Evolutionary conservation across 53 echinoderm and acorn worm genomes (phyloP).

Genomic region (Zoroaster sp.): DNA sequence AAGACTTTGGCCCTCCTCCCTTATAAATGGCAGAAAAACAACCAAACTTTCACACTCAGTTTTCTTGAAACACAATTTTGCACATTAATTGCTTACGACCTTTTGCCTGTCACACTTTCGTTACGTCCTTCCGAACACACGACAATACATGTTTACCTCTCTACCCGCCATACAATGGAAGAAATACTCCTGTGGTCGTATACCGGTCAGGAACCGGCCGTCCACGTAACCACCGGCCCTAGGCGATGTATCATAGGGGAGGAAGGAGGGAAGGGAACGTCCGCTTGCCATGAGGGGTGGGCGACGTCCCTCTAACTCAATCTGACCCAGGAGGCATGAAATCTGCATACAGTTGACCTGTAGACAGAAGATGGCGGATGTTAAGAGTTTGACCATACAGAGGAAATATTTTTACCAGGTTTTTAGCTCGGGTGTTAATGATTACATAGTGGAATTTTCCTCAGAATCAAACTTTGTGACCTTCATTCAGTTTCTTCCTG

Average conservation of each 20-base stretch:
- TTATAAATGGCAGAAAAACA: too few species aligned
- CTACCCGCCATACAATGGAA: conserved; percentile 99
- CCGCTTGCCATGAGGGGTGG: conserved; percentile 98
- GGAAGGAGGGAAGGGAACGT: conserved; percentile 90
- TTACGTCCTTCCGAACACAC: too few species aligned
- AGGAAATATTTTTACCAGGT: neutral
- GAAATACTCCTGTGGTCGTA: conserved; percentile 97
- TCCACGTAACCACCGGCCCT: conserved; percentile 91
- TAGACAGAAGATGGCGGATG: neutral
- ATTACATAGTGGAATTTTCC: neutral
- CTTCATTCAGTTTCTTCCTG: too few species aligned
- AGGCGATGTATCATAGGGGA: conserved; percentile 84
- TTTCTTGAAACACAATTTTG: too few species aligned
- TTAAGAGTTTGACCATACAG: neutral
- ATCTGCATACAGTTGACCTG: conserved; percentile 99
- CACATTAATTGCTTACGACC: too few species aligned
- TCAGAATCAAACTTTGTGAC: neutral
- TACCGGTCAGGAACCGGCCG: conserved; percentile 93
- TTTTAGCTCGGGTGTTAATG: neutral
- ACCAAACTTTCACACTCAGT: too few species aligned
- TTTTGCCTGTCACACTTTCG: too few species aligned
- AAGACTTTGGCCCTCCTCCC: too few species aligned
- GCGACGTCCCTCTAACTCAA: conserved; percentile 90
- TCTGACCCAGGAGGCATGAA: conserved; percentile 96
- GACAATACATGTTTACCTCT: conserved; percentile 72